These are phyloP conservation scores for Carcina quercana DNA, from an alignment of 2,888 invertebrate genomes.

Conservation along the genomic window DNA sequence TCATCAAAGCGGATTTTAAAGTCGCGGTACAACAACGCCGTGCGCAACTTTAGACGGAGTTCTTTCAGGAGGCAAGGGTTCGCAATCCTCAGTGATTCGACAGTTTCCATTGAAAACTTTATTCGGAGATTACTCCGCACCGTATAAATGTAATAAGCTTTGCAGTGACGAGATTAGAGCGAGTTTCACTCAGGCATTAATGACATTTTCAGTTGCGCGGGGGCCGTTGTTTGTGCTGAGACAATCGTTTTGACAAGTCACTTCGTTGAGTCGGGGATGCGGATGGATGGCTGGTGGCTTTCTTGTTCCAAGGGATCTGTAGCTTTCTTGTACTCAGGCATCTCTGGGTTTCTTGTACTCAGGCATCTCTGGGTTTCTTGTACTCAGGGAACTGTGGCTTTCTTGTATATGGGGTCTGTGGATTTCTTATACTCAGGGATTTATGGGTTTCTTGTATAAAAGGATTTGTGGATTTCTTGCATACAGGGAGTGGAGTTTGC, in stretches of 20 bases:
- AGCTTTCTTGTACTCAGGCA: too few relatives aligned
- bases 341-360: too few relatives aligned
- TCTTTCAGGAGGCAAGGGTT: constrained; percentile 66
- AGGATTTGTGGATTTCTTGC: too few relatives aligned
- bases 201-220: constrained; percentile 69
- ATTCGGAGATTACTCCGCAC: constrained; percentile 70
- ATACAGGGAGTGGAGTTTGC: too few relatives aligned
- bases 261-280: constrained; percentile 38
- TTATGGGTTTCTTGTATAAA: too few relatives aligned
- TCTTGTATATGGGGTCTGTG: too few relatives aligned
- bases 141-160: constrained; percentile 74
- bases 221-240: constrained; percentile 53
- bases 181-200: constrained; percentile 73
- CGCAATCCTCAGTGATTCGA: constrained; percentile 66
- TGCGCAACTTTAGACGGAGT: constrained; percentile 32
- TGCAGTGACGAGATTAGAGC: constrained; percentile 71
- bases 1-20: too few relatives aligned
- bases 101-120: constrained; percentile 72
- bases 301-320: too few relatives aligned
- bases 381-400: too few relatives aligned
- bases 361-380: too few relatives aligned
- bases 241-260: constrained; percentile 73
- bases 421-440: too few relatives aligned
- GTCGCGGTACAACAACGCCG: constrained; percentile 13
- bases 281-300: constrained; percentile 42